Base-by-base conservation (phyloP, 2,888 invertebrate species). In the Bugula neritina region DNA sequence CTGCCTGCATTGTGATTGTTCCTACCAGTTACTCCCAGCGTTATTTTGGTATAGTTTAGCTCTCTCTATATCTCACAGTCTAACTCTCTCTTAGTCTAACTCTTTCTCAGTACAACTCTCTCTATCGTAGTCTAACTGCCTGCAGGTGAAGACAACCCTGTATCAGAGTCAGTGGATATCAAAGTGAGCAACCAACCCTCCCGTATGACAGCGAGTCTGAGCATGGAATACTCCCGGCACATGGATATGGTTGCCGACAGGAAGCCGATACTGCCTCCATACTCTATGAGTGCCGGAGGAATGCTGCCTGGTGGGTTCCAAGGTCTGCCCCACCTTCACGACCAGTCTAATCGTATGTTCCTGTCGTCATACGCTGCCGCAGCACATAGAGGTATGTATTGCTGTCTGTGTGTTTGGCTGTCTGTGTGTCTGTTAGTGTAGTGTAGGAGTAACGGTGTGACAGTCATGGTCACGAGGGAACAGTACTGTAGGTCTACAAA, bases 331-430 rank as follows among this genome's bases (percentile, higher is more conserved):
- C 63, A 63, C 31, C 17, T 63, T 13, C 63, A 21, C 5, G 63
- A 63, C 3, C 25, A 21, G 13, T 31, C 27, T 5, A 34, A 63
- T 27, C 17, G 10, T 3, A 63, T 63, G 63, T 63, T 63, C n/a
- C 63, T 63, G 5, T 63, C 63, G 13, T 63, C 63, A 31, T 63
- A 31, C 31, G 63, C 63, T 29, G 63, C 63, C 27, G 43, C 43
- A 43, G 63, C 63, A 31, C 63, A 63, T 3, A 63, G 63, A 63
- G 63, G 63, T 63, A 31, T 13, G 63, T 25, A 17, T 43, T 5
- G 5, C 43, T 43, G 17, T n/a, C n/a, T n/a, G n/a, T n/a, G n/a
- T 10, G 21, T 52, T 52, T 52, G 52, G 52, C 52, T 17, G 52
- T 52, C 21, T 17, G 52, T 21, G 21, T 52, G 52, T n/a, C 57